Base-by-base conservation (phyloP, 2,113 vertebrate species). In the Sinosuthora webbiana region DNA sequence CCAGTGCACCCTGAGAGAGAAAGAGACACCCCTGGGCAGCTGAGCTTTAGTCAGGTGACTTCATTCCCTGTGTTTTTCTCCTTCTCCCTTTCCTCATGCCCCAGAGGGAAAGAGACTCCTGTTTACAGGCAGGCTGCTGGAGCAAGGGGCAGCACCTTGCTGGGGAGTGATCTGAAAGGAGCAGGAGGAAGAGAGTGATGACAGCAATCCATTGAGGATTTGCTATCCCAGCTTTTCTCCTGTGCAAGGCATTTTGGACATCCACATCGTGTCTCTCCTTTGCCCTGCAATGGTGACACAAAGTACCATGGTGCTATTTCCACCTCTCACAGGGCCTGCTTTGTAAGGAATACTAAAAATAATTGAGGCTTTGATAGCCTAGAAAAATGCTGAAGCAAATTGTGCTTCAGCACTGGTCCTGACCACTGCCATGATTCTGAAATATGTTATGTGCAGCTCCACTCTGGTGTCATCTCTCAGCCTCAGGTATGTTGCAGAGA, bases 221-320 rank as follows among this genome's bases (percentile, higher is more conserved):
- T 18, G 1, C 74, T 62, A 4, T 14, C 78, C 25, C 33, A 55
- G 77, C 33, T 53, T 53, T 45, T 33, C 15, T 56, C 60, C 33
- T 47, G 6, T 17, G 27, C 55, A 75, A 78, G 44, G 44, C 52
- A 63, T 35, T 39, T 10, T 74, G 42, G 18, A 50, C 55, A 84
- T 33, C 33, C 55, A 2, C 8, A 10, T 6, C 0, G 0, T 17
- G 55, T 7, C 35, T 62, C 39, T 57, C 25, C 42, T 65, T 67
- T 47, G 27, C 56, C 60, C 60, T 67, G 37, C 65, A 69, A 53
- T 8, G 44, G 65, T 13, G 15, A 83, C 89, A 87, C 39, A 18
- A 73, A 83, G 59, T 12, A 57, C 37, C 31, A 25, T 1, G 31
- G 52, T 37, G 22, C 0, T 25, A 65, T 5, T 83, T 68, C 62